These are phyloP conservation scores for Magallana nippona DNA, from an alignment of 2,888 invertebrate species.

Conservation along the genomic window DNA sequence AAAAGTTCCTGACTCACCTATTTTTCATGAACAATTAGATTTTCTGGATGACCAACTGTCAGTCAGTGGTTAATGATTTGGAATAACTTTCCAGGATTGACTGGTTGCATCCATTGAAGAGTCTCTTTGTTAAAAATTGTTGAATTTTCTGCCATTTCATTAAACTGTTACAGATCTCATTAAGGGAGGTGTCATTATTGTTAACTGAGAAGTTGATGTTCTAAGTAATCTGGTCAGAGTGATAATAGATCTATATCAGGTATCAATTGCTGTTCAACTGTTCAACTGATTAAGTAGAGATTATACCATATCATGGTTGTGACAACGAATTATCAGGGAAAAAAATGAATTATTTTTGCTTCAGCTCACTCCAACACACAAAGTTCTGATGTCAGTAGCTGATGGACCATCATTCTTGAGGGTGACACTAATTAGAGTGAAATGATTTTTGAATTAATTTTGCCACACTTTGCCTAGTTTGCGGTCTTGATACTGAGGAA, in stretches of 20 bases:
- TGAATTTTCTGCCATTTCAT: background rate
- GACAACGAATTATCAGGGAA: background rate
- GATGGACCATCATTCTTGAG: background rate
- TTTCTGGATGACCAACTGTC: background rate
- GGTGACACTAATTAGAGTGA: conserved; percentile 19
- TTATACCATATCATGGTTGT: background rate
- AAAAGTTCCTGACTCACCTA: too few species aligned
- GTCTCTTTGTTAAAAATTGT: background rate
- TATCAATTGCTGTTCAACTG: background rate
- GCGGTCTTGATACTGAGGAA: background rate
- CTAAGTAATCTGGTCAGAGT: background rate
- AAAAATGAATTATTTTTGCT: background rate
- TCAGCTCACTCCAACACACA: conserved; percentile 9
- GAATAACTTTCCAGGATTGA: background rate
- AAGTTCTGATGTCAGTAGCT: background rate
- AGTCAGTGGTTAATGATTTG: background rate
- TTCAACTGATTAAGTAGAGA: background rate
- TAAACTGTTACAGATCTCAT: background rate
- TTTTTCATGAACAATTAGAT: too few species aligned
- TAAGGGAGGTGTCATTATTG: conserved; percentile 23
- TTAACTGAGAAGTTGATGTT: background rate
- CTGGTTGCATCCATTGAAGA: background rate
- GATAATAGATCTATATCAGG: background rate
- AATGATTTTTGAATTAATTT: background rate
- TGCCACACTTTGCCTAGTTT: background rate